Conservation (phyloP, 2,113 vertebrate species). For the Ivindomyrus marchei region DNA sequence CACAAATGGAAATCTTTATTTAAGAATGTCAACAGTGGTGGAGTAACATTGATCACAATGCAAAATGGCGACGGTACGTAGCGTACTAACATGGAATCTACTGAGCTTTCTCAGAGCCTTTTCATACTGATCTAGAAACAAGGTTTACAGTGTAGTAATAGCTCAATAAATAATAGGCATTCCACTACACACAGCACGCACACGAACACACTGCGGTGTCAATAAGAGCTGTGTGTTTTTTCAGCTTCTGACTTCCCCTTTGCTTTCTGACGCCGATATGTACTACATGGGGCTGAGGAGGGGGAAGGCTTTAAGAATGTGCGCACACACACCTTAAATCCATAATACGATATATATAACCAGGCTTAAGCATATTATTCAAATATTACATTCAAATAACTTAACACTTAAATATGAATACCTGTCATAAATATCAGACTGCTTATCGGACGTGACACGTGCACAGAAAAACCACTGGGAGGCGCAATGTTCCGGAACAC, state of each 20-base stretch:
- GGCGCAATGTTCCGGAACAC: slow-evolving; percentile 32
- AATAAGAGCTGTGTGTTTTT: slow-evolving; percentile 46
- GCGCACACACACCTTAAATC: slow-evolving; percentile 40
- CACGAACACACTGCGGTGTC: slow-evolving; percentile 44
- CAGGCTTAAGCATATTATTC: slow-evolving; percentile 45
- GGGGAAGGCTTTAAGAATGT: slow-evolving; percentile 24
- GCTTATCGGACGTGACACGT: slow-evolving; percentile 26
- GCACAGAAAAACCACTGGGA: slow-evolving; percentile 37
- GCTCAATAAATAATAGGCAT: slow-evolving; percentile 66
- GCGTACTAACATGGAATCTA: slow-evolving; percentile 56
- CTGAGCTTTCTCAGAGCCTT: slow-evolving; percentile 48
- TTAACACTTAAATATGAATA: slow-evolving; percentile 44
- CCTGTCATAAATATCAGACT: slow-evolving; percentile 28
- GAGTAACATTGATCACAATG: slow-evolving; percentile 65
- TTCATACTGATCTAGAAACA: slow-evolving; percentile 46
- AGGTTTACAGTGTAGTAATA: slow-evolving; percentile 54
- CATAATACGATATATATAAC: slow-evolving; percentile 34
- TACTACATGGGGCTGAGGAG: neutral
- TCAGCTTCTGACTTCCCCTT: slow-evolving; percentile 38
- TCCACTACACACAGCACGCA: slow-evolving; percentile 54
- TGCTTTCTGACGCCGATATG: slow-evolving; percentile 37
- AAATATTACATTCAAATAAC: slow-evolving; percentile 56
- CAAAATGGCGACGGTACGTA: slow-evolving; percentile 58
- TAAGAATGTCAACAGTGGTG: slow-evolving; percentile 61
- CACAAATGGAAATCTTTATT: slow-evolving; percentile 72